A percentile compares a stretch with the other conserved stretches of the same genome.
Evolutionary conservation across 2,113 vertebrate species (phyloP).

Genomic region (Piaya cayana): DNA sequence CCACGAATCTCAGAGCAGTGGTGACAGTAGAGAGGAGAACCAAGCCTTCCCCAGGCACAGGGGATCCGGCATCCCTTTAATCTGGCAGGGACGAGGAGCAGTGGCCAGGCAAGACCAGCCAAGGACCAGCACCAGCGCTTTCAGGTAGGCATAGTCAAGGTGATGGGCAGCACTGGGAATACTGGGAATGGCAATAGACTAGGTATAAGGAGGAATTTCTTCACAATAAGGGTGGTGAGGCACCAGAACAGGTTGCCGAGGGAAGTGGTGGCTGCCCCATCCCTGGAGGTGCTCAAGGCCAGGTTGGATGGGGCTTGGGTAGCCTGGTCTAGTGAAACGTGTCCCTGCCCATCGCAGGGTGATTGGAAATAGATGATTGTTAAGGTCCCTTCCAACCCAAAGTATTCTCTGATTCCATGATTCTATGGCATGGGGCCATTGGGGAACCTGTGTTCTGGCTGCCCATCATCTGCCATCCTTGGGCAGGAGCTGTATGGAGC

Average conservation of each 20-base stretch:
- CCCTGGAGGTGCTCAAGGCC: too few species aligned
- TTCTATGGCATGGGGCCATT: neutral
- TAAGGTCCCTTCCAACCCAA: too few species aligned
- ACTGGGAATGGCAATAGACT: neutral
- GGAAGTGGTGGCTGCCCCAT: too few species aligned
- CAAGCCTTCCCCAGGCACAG: fast-evolving
- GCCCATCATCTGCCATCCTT: neutral
- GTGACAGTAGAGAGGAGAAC: neutral
- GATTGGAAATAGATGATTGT: too few species aligned
- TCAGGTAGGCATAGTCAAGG: neutral
- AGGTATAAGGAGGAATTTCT: too few species aligned
- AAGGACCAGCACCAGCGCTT: fast-evolving
- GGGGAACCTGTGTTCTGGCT: neutral
- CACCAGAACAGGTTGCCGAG: too few species aligned
- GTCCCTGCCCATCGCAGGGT: too few species aligned
- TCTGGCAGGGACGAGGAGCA: fast-evolving
- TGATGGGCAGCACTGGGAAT: neutral
- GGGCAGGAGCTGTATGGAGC: neutral
- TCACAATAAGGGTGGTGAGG: too few species aligned
- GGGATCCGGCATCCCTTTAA: neutral
- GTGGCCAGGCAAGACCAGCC: neutral
- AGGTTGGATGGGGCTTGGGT: too few species aligned
- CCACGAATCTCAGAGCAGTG: neutral
- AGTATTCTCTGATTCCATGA: too few species aligned
- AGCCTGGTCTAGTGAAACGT: too few species aligned